These are phyloP conservation scores for Ophion costatus DNA, from an alignment of 2,888 invertebrate genomes.

Conservation along the genomic window DNA sequence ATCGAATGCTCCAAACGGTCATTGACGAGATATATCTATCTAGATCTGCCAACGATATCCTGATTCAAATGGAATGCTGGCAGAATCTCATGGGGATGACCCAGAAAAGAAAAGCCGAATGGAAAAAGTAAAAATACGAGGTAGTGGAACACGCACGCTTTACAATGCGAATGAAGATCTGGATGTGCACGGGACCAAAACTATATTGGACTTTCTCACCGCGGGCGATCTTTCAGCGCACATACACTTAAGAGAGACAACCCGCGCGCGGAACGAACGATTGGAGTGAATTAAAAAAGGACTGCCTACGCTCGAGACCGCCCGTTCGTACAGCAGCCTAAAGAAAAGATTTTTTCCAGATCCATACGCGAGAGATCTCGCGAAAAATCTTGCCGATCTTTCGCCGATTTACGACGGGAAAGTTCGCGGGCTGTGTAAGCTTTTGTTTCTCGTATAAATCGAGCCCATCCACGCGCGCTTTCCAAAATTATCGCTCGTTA, in stretches of 20 bases:
- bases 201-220: constrained; percentile 80
- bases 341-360: constrained; percentile 30
- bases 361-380: constrained; percentile 8
- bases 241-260: background rate
- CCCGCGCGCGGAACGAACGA: constrained; percentile 57
- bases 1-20: background rate
- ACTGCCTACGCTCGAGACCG: background rate
- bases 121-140: constrained; percentile 81
- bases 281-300: constrained; percentile 48
- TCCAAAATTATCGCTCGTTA: background rate
- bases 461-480: background rate
- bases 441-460: constrained; percentile 10
- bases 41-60: constrained; percentile 8
- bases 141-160: constrained; percentile 72
- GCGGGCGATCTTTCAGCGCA: constrained; percentile 49
- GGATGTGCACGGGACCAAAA: constrained; percentile 82
- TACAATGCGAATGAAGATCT: constrained; percentile 77
- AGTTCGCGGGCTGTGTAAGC: background rate
- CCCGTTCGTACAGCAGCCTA: background rate
- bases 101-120: constrained; percentile 79
- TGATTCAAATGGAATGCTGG: constrained; percentile 20
- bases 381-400: constrained; percentile 9
- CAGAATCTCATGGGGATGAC: constrained; percentile 75
- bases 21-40: too few species aligned
- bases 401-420: constrained; percentile 21